Conservation (phyloP, 1,140 invertebrate species). For the Leguminivora glycinivorella region DNA sequence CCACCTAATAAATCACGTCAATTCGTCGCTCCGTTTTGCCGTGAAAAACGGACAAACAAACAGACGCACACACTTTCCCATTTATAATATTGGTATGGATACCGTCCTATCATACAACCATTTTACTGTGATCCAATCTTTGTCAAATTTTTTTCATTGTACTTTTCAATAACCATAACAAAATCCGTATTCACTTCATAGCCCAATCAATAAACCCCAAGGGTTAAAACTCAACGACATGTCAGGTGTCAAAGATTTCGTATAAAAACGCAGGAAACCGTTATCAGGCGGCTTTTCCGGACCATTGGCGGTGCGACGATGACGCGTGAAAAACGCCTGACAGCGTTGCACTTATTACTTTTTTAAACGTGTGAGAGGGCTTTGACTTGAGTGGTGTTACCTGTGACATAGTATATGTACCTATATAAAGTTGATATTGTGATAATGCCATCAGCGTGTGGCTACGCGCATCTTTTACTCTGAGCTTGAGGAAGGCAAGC, state of each 20-base stretch:
- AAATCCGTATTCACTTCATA: background rate
- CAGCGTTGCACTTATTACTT: conserved; percentile 31
- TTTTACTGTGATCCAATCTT: no score
- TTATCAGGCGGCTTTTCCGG: conserved; percentile 37
- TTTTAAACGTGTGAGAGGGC: conserved; percentile 16
- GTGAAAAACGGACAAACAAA: no score
- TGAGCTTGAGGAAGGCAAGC: no score
- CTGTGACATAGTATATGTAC: background rate
- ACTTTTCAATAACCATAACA: background rate
- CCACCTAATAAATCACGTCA: no score
- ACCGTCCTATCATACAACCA: no score
- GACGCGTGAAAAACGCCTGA: conserved; percentile 37
- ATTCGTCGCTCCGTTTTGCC: no score
- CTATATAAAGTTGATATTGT: no score
- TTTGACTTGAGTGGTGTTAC: conserved; percentile 4
- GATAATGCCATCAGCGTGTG: no score
- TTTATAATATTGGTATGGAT: no score
- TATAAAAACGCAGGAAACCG: conserved; percentile 22
- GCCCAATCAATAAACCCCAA: background rate
- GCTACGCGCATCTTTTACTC: no score
- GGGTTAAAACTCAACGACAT: conserved; percentile 26
- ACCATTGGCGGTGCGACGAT: conserved; percentile 35
- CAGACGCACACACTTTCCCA: no score
- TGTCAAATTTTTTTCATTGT: background rate
- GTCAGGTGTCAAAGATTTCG: conserved; percentile 38